Evolutionary conservation across 1,140 invertebrate species (phyloP).

Genomic region (Hyles vespertilio): DNA sequence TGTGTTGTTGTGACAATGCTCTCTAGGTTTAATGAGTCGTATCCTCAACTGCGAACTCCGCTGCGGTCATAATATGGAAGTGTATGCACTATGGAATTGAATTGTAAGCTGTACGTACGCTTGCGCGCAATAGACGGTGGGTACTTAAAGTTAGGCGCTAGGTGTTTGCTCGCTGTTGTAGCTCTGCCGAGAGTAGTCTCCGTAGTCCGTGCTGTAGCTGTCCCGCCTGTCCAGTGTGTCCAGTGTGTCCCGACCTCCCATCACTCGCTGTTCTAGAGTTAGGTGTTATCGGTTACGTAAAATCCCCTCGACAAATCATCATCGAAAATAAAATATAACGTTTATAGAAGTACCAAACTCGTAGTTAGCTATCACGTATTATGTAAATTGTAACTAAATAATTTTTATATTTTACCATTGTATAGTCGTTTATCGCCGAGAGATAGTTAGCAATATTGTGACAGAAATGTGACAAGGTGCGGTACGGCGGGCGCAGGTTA

Average conservation of each 20-base stretch:
- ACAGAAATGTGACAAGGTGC: conserved; percentile 54
- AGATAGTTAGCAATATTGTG: conserved; percentile 61
- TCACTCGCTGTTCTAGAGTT: conserved; percentile 58
- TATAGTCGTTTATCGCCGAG: conserved; percentile 64
- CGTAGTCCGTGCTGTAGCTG: too few species aligned
- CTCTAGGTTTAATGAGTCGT: too few species aligned
- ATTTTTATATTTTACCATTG: conserved; percentile 73
- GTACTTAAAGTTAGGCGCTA: conserved; percentile 56
- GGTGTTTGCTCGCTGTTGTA: conserved; percentile 37
- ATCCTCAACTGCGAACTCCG: neutral
- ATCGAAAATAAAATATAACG: conserved; percentile 4
- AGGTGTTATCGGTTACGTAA: conserved; percentile 35
- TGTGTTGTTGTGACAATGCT: too few species aligned
- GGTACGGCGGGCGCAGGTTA: conserved; percentile 26
- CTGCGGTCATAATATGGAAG: conserved; percentile 19
- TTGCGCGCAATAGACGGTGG: conserved; percentile 56
- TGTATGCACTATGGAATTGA: conserved; percentile 69
- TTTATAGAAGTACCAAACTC: conserved; percentile 70
- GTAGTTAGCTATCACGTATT: conserved; percentile 73
- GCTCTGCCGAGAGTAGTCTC: conserved; percentile 11
- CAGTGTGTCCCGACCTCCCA: conserved; percentile 47
- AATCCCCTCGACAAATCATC: neutral
- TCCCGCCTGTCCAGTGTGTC: conserved; percentile 1
- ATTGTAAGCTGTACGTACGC: conserved; percentile 52
- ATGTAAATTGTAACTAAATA: conserved; percentile 72